Evolutionary conservation across 1,140 invertebrate genomes (phyloP).

Genomic region (Acromyrmex heyeri): DNA sequence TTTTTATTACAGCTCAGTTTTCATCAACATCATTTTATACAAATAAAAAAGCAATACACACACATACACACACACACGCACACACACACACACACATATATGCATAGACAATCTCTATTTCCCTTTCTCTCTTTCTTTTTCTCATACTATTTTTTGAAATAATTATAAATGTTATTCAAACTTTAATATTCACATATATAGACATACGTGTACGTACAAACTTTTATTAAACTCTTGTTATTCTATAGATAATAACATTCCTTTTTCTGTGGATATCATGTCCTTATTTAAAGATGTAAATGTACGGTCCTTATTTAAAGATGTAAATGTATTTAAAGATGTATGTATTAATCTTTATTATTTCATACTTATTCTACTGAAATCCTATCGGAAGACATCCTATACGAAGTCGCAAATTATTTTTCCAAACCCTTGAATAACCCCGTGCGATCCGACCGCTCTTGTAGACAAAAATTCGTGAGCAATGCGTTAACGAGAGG

Average conservation of each 20-base stretch:
- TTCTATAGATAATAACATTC: not conserved
- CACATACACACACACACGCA: not conserved
- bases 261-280: not conserved
- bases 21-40: slow-evolving; percentile 60
- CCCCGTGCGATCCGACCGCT: not conserved
- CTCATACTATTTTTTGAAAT: not conserved
- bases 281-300: not conserved
- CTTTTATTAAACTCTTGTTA: not conserved
- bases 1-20: slow-evolving; percentile 56
- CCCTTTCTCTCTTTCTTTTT: not conserved
- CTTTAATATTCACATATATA: not conserved
- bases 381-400: not conserved
- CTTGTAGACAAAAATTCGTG: slow-evolving; percentile 51
- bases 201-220: not conserved
- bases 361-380: not conserved
- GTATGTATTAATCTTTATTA: slow-evolving; percentile 33
- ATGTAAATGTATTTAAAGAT: not conserved
- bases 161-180: not conserved
- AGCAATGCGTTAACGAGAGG: slow-evolving; percentile 63
- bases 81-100: not conserved
- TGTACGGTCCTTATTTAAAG: not conserved
- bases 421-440: slow-evolving; percentile 14
- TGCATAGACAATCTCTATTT: not conserved
- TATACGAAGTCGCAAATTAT: slow-evolving; percentile 33
- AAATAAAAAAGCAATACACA: slow-evolving; percentile 31